Percentiles rank a stretch among this genome's conserved stretches.
Conservation (phyloP, 2,113 vertebrate genomes). For the Jaculus jaculus region DNA sequence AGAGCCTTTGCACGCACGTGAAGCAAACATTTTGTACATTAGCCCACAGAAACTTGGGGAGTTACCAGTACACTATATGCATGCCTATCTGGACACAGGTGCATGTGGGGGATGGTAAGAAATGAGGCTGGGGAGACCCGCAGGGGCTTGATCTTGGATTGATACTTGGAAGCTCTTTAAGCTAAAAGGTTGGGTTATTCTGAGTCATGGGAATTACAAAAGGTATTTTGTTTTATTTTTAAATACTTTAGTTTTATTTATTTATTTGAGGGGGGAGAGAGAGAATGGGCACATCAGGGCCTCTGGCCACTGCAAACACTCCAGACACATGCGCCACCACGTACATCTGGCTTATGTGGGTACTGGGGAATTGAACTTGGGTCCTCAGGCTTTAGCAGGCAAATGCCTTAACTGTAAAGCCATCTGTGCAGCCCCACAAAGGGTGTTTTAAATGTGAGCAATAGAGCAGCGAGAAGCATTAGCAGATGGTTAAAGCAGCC, state of each 20-base stretch:
- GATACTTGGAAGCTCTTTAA: neutral
- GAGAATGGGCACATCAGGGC: too few species aligned
- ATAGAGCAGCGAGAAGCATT: neutral
- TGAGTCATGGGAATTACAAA: neutral
- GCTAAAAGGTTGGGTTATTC: neutral
- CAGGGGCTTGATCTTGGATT: neutral
- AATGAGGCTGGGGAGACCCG: neutral
- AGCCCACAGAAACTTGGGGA: neutral
- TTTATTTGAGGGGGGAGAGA: too few species aligned
- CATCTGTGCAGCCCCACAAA: too few species aligned
- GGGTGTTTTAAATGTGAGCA: too few species aligned
- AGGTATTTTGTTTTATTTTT: neutral
- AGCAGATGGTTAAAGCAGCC: neutral
- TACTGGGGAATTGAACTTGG: too few species aligned
- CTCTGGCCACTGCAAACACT: too few species aligned
- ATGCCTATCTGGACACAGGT: neutral
- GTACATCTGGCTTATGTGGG: too few species aligned
- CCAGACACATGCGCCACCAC: too few species aligned
- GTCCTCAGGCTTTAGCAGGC: too few species aligned
- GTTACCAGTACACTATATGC: neutral
- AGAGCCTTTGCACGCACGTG: neutral
- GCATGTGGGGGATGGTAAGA: neutral
- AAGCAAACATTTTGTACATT: neutral
- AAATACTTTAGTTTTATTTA: too few species aligned
- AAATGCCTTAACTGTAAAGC: too few species aligned